A percentile compares a stretch with the other conserved stretches of the same genome.
Conservation (phyloP, 1,140 invertebrate species). For the Drosophila virilis region DNA sequence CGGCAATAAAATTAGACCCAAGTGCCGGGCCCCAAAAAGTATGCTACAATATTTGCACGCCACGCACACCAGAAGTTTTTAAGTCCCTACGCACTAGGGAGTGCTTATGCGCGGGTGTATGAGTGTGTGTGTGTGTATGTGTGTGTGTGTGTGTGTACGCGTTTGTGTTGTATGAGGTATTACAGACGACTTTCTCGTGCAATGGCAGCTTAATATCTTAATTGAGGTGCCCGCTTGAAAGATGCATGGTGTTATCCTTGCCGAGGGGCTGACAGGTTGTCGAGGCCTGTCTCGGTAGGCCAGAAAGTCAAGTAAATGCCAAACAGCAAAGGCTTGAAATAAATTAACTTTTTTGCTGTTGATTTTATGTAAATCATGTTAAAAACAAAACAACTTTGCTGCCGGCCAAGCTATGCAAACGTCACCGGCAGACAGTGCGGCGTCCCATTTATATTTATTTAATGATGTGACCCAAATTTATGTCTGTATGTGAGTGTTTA, state of each 20-base stretch:
- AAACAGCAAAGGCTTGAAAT: slow-evolving; percentile 71
- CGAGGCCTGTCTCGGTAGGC: not conserved
- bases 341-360: slow-evolving; percentile 75
- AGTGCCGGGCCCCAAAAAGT: slow-evolving; percentile 51
- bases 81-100: slow-evolving; percentile 29
- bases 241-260: slow-evolving; percentile 50
- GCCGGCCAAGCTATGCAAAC: slow-evolving; percentile 2
- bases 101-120: slow-evolving; percentile 9
- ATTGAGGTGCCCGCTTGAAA: slow-evolving; percentile 76
- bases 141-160: too few relatives aligned
- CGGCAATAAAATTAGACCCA: slow-evolving; percentile 71
- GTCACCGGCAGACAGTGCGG: slow-evolving; percentile 39
- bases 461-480: slow-evolving; percentile 82
- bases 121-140: slow-evolving; percentile 1
- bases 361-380: slow-evolving; percentile 77
- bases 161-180: slow-evolving; percentile 15
- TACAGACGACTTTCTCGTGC: slow-evolving; percentile 20
- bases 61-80: slow-evolving; percentile 44
- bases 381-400: slow-evolving; percentile 20
- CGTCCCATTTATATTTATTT: slow-evolving; percentile 81
- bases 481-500: slow-evolving; percentile 81
- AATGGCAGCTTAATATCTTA: slow-evolving; percentile 74
- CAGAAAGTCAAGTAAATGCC: slow-evolving; percentile 55
- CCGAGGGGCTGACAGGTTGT: slow-evolving; percentile 31
- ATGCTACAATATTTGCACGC: slow-evolving; percentile 63